Evolutionary conservation across 2,888 invertebrate species (phyloP).

Genomic region (Rhodophaea formosa): DNA sequence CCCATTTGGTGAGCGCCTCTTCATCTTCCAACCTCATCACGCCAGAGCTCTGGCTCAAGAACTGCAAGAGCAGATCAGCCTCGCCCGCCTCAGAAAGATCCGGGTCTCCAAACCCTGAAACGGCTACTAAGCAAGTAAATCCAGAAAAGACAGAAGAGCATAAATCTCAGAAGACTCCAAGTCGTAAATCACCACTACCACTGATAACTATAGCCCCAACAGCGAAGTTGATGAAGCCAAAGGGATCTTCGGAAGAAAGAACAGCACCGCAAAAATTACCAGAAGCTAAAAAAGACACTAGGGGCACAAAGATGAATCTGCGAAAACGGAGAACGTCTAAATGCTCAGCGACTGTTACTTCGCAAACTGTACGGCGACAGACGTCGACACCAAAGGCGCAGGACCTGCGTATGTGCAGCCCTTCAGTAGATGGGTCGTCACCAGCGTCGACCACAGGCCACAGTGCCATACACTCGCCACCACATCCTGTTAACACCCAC

Average conservation of each 20-base stretch:
- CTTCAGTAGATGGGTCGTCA: constrained; percentile 62
- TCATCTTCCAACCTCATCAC: constrained; percentile 86
- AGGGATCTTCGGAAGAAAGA: constrained; percentile 59
- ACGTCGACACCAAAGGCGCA: constrained; percentile 70
- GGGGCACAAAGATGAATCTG: constrained; percentile 67
- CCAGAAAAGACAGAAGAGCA: constrained; percentile 50
- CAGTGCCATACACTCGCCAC: constrained; percentile 65
- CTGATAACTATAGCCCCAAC: constrained; percentile 85
- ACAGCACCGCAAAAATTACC: constrained; percentile 59
- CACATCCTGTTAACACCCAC: constrained; percentile 54
- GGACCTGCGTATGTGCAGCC: constrained; percentile 69
- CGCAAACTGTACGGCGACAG: constrained; percentile 61
- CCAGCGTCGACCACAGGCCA: constrained; percentile 58
- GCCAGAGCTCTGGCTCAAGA: constrained; percentile 94
- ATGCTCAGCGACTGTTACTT: constrained; percentile 70
- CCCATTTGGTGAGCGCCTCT: constrained; percentile 82
- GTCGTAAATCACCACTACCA: constrained; percentile 79
- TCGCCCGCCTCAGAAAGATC: constrained; percentile 81
- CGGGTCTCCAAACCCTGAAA: constrained; percentile 75
- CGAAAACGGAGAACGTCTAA: constrained; percentile 71
- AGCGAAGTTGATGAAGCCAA: constrained; percentile 82
- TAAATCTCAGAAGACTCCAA: constrained; percentile 44
- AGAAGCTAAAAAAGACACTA: constrained; percentile 66
- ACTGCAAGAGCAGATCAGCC: constrained; percentile 85
- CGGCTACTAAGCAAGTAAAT: constrained; percentile 39